These are phyloP conservation scores for Tenthredo mesomela DNA, from an alignment of 2,888 invertebrate species.

Conservation along the genomic window DNA sequence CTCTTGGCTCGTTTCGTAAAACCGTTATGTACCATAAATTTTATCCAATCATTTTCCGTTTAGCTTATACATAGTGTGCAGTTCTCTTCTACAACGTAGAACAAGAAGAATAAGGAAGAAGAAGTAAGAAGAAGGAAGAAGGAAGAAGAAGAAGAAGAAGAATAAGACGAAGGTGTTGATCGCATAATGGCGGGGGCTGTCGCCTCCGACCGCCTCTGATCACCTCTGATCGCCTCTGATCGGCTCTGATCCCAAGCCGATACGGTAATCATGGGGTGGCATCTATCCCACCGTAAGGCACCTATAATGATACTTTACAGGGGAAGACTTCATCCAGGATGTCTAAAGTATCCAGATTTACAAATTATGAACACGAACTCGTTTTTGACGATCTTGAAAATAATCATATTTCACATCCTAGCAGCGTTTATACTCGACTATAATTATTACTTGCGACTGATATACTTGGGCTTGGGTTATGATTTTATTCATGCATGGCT, in stretches of 20 bases:
- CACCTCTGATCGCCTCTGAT: constrained; percentile 62
- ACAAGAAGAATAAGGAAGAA: constrained; percentile 11
- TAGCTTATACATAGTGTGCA: constrained; percentile 17
- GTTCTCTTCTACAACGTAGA: not conserved
- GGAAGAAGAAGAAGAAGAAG: not conserved
- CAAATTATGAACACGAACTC: not conserved
- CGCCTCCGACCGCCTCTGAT: constrained; percentile 65
- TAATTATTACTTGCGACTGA: too few relatives aligned
- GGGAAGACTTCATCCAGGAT: constrained; percentile 71
- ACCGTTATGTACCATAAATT: constrained; percentile 44
- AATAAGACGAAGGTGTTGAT: constrained; percentile 71
- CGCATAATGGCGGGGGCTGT: constrained; percentile 73
- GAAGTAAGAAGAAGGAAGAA: constrained; percentile 59
- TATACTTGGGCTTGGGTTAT: too few relatives aligned
- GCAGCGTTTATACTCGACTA: too few relatives aligned
- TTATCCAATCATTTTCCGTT: constrained; percentile 45
- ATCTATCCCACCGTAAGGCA: constrained; percentile 63
- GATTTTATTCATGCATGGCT: too few relatives aligned
- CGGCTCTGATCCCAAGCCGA: constrained; percentile 70
- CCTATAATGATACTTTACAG: constrained; percentile 57
- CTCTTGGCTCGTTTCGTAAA: not conserved
- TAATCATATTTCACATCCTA: not conserved
- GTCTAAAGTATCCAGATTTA: constrained; percentile 12
- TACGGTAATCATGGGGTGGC: constrained; percentile 75
- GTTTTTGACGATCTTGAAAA: not conserved